Evolutionary conservation across 2,888 invertebrate genomes (phyloP).

Genomic region (Tiliacea citrago): DNA sequence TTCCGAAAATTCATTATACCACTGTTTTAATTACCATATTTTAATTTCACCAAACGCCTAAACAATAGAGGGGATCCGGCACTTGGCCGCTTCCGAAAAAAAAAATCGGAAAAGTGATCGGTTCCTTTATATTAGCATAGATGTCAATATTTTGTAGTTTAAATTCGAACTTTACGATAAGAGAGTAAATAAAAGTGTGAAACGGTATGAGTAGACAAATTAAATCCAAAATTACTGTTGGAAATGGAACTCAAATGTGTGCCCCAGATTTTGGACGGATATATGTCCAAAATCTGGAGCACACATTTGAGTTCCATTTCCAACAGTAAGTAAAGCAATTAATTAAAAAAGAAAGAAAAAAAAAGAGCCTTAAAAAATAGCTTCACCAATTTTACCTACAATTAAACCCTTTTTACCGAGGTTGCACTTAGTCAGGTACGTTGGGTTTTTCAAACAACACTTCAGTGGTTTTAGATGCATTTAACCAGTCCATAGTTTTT

Average conservation of each 20-base stretch:
- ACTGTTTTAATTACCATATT: too few relatives aligned
- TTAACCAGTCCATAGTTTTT: conserved; percentile 2
- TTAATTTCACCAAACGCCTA: too few relatives aligned
- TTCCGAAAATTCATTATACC: too few relatives aligned
- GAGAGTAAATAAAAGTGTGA: too few relatives aligned
- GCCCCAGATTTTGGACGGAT: too few relatives aligned
- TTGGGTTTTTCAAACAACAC: conserved; percentile 19
- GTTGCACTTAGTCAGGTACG: conserved; percentile 8
- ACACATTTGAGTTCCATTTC: too few relatives aligned
- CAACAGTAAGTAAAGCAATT: background rate
- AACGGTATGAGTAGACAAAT: background rate
- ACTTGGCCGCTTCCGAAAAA: too few relatives aligned
- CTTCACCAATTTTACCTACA: background rate
- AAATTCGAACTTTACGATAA: background rate
- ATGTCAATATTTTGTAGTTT: too few relatives aligned
- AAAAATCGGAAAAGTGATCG: too few relatives aligned
- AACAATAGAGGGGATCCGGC: too few relatives aligned
- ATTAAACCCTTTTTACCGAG: background rate
- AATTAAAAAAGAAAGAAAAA: background rate
- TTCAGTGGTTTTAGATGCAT: conserved; percentile 20
- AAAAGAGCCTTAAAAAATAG: background rate
- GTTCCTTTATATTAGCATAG: too few relatives aligned
- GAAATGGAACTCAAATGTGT: too few relatives aligned
- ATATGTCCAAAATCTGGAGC: background rate
- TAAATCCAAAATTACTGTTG: background rate